Conservation (phyloP, 1,140 invertebrate genomes). For the Drosophila neocordata region DNA sequence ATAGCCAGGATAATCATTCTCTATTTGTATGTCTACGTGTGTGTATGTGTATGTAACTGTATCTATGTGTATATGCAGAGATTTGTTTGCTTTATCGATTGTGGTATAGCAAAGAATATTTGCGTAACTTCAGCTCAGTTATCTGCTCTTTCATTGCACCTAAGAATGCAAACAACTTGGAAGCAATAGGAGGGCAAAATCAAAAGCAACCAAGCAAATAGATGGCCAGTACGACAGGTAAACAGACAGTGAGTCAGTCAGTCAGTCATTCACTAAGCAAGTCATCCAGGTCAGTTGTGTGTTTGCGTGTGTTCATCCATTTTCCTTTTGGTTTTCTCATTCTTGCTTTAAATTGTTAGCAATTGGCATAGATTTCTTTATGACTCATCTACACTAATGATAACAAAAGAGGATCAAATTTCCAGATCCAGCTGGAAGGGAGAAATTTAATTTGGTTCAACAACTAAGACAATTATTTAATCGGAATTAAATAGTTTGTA, state of each 20-base stretch:
- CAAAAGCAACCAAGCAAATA: conserved; percentile 44
- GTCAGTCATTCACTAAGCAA: background rate
- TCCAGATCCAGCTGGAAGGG: too few relatives aligned
- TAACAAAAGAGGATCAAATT: too few relatives aligned
- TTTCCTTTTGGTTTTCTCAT: background rate
- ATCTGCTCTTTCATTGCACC: conserved; percentile 39
- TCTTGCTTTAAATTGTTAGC: background rate
- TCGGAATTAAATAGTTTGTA: too few relatives aligned
- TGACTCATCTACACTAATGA: too few relatives aligned
- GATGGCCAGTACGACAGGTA: background rate
- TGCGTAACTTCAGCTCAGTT: conserved; percentile 26
- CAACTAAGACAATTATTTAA: too few relatives aligned
- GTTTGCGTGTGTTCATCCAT: background rate
- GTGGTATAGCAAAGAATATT: conserved; percentile 32
- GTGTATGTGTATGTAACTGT: background rate
- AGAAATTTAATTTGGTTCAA: too few relatives aligned
- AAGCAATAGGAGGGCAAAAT: conserved; percentile 32
- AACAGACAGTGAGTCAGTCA: conserved; percentile 12
- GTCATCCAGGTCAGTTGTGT: background rate
- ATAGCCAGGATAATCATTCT: conserved; percentile 18
- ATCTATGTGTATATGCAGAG: background rate
- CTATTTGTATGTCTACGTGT: background rate
- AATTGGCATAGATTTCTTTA: too few relatives aligned
- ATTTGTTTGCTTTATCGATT: conserved; percentile 68
- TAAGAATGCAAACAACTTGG: conserved; percentile 55